Percentiles rank a stretch among this genome's conserved stretches.
Evolutionary conservation across 2,888 invertebrate species (phyloP).

Genomic region (Corythucha ciliata): DNA sequence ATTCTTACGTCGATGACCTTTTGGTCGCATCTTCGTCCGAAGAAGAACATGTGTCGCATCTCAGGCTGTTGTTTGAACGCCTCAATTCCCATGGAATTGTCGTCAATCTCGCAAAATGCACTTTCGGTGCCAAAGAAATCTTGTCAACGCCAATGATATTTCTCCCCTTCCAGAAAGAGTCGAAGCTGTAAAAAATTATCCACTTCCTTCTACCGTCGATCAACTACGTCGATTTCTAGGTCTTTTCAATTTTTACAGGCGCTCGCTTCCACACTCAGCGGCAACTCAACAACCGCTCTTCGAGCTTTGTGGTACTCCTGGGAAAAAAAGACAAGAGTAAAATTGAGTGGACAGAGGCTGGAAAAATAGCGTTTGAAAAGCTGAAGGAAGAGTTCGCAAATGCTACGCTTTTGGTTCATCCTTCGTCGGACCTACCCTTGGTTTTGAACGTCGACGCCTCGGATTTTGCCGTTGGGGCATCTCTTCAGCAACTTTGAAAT

Average conservation of each 20-base stretch:
- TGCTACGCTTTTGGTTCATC: conserved; percentile 28
- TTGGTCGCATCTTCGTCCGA: conserved; percentile 28
- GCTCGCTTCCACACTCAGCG: conserved; percentile 24
- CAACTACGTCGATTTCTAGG: conserved; percentile 25
- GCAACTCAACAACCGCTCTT: conserved; percentile 20
- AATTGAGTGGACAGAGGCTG: conserved; percentile 27
- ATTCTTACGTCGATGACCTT: conserved; percentile 34
- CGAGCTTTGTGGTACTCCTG: conserved; percentile 25
- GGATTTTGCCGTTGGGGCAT: conserved; percentile 40
- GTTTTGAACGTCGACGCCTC: conserved; percentile 38
- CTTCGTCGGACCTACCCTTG: conserved; percentile 2
- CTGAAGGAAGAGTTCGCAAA: conserved; percentile 26
- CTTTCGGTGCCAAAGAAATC: conserved; percentile 32
- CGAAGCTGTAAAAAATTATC: conserved; percentile 35
- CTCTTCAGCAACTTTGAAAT: conserved; percentile 38
- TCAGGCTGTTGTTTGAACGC: conserved; percentile 27
- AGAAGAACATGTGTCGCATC: conserved; percentile 32
- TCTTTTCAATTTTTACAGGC: conserved; percentile 22
- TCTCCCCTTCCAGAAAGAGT: conserved; percentile 38
- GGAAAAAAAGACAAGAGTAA: conserved; percentile 31
- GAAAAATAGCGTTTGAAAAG: conserved; percentile 24
- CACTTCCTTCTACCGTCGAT: conserved; percentile 25
- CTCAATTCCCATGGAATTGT: conserved; percentile 35
- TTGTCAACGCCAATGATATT: conserved; percentile 35
- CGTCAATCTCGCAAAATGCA: conserved; percentile 39